These are phyloP conservation scores for Columba janthina DNA, from an alignment of 2,113 vertebrate species.

Conservation along the genomic window DNA sequence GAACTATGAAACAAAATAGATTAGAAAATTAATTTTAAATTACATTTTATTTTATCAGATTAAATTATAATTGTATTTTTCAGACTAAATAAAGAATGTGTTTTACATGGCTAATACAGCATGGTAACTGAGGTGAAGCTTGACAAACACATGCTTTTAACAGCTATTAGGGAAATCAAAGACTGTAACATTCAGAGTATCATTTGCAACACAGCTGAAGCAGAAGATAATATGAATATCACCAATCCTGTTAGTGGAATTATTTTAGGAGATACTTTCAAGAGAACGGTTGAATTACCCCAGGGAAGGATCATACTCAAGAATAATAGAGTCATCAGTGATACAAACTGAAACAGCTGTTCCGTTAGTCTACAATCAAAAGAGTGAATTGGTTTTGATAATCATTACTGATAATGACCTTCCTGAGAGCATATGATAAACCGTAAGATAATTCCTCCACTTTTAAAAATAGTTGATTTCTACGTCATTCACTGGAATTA, in stretches of 20 bases:
- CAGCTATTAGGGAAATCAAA: not conserved
- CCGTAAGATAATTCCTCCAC: not conserved
- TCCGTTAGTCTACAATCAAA: not conserved
- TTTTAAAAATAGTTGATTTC: slow-evolving; percentile 22
- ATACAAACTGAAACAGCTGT: slow-evolving; percentile 7
- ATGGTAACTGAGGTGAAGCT: not conserved
- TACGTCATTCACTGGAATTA: not conserved
- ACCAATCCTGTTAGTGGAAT: not conserved
- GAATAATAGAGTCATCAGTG: not conserved
- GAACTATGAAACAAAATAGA: not conserved
- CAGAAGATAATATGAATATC: not conserved
- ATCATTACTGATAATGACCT: not conserved
- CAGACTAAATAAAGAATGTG: not conserved
- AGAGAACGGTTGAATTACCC: slow-evolving; percentile 7
- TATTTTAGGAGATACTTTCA: slow-evolving; percentile 18
- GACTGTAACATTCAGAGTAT: not conserved
- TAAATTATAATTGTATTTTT: not conserved
- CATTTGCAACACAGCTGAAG: slow-evolving; percentile 4
- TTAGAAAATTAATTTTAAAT: not conserved
- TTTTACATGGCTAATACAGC: not conserved
- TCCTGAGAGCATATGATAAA: not conserved
- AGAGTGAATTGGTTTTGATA: not conserved
- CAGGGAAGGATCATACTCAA: not conserved
- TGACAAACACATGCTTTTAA: not conserved
- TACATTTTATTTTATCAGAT: not conserved